phyloP scores from a whole-genome alignment of 92 coral and sea anemone genomes.

The Palythoa grandiflora region DNA sequence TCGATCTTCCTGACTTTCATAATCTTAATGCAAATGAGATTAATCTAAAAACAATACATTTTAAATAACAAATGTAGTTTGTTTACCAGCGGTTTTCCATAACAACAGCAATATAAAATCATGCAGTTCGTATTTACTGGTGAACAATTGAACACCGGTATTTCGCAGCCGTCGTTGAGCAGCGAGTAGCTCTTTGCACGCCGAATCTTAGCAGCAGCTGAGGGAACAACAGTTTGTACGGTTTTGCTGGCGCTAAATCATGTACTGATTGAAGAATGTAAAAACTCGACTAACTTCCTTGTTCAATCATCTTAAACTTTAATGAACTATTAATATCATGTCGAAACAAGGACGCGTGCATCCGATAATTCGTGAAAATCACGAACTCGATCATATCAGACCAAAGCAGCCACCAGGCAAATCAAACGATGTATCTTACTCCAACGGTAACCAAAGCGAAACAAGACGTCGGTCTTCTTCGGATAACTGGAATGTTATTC shows the following conservation, averaged over 20 bases:
- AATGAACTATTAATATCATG: constrained; percentile 32
- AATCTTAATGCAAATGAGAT: constrained; percentile 8
- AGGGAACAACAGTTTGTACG: neutral
- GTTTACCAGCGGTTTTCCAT: constrained; percentile 57
- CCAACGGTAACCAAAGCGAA: constrained; percentile 15
- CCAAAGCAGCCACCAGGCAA: constrained; percentile 6
- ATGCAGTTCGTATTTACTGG: neutral
- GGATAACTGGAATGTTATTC: constrained; percentile 69
- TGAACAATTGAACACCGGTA: neutral
- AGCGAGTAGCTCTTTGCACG: neutral
- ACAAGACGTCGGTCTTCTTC: constrained; percentile 40
- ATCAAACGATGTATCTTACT: neutral
- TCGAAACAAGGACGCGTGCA: constrained; percentile 80
- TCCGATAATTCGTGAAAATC: constrained; percentile 59
- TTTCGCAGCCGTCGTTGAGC: neutral
- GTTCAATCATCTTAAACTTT: neutral
- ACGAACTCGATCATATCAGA: constrained; percentile 16
- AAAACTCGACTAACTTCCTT: neutral
- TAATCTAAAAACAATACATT: neutral
- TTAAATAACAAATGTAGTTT: constrained; percentile 27
- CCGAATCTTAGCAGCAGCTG: neutral
- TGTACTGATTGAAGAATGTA: neutral
- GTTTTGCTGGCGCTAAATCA: too few relatives aligned
- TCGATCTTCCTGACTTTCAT: neutral
- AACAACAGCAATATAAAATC: constrained; percentile 52